Percentiles rank a stretch among this genome's conserved stretches.
Conservation (phyloP, 2,113 vertebrate genomes). For the Chrysochloris asiatica region DNA sequence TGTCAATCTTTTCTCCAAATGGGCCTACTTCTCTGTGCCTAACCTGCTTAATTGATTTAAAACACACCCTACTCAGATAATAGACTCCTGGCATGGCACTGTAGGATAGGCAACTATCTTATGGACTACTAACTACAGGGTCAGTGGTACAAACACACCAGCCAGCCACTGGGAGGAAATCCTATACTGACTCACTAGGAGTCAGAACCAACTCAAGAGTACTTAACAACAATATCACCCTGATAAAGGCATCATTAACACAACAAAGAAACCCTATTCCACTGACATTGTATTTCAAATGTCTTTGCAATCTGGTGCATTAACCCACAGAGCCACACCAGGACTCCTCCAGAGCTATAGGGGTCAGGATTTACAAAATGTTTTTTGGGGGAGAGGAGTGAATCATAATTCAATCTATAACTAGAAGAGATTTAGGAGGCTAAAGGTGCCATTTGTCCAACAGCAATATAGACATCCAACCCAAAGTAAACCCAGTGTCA, state of each 20-base stretch:
- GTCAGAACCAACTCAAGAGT: too few species aligned
- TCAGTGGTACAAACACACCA: too few species aligned
- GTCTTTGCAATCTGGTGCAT: too few species aligned
- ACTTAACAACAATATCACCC: too few species aligned
- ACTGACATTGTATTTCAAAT: too few species aligned
- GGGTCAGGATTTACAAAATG: not conserved
- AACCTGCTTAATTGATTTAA: not conserved
- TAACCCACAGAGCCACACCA: too few species aligned
- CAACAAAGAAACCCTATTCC: not conserved
- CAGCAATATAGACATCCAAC: rapidly evolving
- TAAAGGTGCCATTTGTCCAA: not conserved
- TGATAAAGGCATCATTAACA: not conserved
- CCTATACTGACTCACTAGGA: too few species aligned
- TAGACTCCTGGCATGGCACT: too few species aligned
- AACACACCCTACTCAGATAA: not conserved
- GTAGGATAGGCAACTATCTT: too few species aligned
- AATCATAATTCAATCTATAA: not conserved
- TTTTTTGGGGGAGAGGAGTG: not conserved
- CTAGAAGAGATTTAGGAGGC: not conserved
- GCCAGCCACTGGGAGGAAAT: too few species aligned
- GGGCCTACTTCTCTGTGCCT: not conserved
- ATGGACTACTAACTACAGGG: too few species aligned
- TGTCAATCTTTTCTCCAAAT: not conserved
- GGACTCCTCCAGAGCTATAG: not conserved
- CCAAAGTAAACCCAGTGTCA: too few species aligned